Conservation (phyloP, 2,797 vertebrate species). For the Poliocrania exsul region DNA sequence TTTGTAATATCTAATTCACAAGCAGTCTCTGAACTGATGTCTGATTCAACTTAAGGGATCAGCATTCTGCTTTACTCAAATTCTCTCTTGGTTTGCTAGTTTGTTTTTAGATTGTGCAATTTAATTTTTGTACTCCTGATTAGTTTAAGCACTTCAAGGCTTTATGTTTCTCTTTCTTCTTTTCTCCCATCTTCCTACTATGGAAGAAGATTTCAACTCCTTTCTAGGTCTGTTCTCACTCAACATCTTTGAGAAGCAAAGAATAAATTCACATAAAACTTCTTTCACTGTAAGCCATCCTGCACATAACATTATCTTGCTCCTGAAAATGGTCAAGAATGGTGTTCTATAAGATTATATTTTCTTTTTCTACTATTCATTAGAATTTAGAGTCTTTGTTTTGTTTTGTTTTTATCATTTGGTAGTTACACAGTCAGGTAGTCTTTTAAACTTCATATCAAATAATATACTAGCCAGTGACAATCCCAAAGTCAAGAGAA, state of each 20-base stretch:
- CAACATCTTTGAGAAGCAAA: background rate
- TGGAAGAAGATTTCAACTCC: background rate
- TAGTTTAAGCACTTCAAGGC: background rate
- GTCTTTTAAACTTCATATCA: background rate
- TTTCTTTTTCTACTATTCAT: background rate
- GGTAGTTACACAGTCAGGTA: background rate
- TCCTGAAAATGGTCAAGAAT: background rate
- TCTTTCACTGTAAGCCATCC: background rate
- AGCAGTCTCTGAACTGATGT: background rate
- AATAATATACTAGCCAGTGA: background rate
- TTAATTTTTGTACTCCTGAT: background rate
- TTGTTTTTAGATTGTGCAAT: background rate
- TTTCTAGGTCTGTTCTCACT: background rate
- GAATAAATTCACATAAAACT: background rate
- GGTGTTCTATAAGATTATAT: background rate
- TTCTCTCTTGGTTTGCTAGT: background rate
- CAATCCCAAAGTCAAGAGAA: background rate
- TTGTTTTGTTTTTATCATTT: background rate
- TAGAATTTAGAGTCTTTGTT: background rate
- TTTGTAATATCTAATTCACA: background rate
- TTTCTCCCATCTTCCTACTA: accelerated
- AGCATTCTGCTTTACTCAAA: background rate
- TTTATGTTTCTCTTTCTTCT: background rate
- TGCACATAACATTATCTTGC: background rate
- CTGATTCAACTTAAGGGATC: background rate